Conservation (phyloP, 2,797 vertebrate genomes). For the Hoplostethus atlanticus region DNA sequence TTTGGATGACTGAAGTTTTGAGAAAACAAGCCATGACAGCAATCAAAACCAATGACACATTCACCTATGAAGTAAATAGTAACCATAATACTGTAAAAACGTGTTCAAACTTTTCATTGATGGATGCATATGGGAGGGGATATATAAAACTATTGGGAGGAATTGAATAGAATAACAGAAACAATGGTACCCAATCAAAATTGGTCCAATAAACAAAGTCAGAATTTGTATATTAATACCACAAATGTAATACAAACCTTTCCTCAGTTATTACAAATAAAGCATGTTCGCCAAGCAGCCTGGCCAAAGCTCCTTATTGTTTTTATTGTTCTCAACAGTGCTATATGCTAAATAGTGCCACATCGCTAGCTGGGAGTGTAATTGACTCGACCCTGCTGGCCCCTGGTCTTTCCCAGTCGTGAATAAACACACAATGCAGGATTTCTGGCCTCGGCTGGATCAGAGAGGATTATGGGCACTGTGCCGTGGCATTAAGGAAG, state of each 20-base stretch:
- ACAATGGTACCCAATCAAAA: conserved; percentile 20
- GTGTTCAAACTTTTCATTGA: conserved; percentile 32
- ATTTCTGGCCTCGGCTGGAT: conserved; percentile 35
- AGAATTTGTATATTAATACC: conserved; percentile 11
- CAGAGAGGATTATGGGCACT: conserved; percentile 54
- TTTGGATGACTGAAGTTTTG: too few species aligned
- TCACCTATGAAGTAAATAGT: not conserved
- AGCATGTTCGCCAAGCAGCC: rapidly evolving
- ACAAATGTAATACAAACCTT: not conserved
- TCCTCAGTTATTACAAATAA: conserved; percentile 21
- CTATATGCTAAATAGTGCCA: conserved; percentile 6
- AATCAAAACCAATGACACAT: conserved; percentile 17
- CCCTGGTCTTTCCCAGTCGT: not conserved
- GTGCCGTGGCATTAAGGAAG: conserved; percentile 44
- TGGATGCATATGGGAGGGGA: conserved; percentile 11
- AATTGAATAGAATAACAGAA: conserved; percentile 16
- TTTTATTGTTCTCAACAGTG: conserved; percentile 22
- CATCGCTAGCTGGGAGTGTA: conserved; percentile 8
- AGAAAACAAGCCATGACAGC: too few species aligned
- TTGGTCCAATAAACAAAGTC: not conserved
- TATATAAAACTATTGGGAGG: not conserved
- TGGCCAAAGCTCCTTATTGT: conserved; percentile 28
- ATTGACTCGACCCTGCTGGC: conserved; percentile 28
- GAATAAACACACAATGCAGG: conserved; percentile 44
- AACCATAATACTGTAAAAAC: not conserved